Conservation (phyloP, 2,888 invertebrate species). For the Scaptomyza reducta region DNA sequence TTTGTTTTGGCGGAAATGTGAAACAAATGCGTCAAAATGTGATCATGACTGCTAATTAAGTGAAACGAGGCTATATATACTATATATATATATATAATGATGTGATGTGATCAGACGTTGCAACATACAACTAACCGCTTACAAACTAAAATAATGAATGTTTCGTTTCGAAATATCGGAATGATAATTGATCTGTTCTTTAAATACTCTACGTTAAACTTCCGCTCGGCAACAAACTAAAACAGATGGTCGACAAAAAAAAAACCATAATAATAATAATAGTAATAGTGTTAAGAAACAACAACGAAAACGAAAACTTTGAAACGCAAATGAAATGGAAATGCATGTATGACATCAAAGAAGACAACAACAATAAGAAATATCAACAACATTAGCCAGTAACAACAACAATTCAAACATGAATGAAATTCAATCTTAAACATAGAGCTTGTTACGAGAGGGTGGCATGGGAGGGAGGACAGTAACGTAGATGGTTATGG, state of each 20-base stretch:
- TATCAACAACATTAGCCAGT: slow-evolving; percentile 8
- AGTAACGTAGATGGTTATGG: slow-evolving; percentile 3
- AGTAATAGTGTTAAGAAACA: slow-evolving; percentile 16
- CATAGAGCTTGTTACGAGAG: slow-evolving; percentile 7
- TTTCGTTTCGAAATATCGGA: not conserved
- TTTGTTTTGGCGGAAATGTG: slow-evolving; percentile 45
- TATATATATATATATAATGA: not conserved
- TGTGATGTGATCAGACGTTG: slow-evolving; percentile 39
- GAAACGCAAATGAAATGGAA: slow-evolving; percentile 23
- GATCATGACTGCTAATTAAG: slow-evolving; percentile 56
- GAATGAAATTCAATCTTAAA: slow-evolving; percentile 47
- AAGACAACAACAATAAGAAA: slow-evolving; percentile 19
- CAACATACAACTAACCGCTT: not conserved
- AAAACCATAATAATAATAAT: not conserved
- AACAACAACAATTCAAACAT: slow-evolving; percentile 21
- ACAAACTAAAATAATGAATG: not conserved
- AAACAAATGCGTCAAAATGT: slow-evolving; percentile 48
- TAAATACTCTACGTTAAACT: too few species aligned
- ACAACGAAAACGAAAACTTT: slow-evolving; percentile 15
- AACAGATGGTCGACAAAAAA: slow-evolving; percentile 21
- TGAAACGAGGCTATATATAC: slow-evolving; percentile 34
- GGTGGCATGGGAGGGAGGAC: not conserved
- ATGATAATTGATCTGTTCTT: not conserved
- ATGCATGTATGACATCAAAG: slow-evolving; percentile 38
- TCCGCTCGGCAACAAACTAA: not conserved